Evolutionary conservation across 2,888 invertebrate genomes (phyloP).

Genomic region (Nephrotoma guestfalica): DNA sequence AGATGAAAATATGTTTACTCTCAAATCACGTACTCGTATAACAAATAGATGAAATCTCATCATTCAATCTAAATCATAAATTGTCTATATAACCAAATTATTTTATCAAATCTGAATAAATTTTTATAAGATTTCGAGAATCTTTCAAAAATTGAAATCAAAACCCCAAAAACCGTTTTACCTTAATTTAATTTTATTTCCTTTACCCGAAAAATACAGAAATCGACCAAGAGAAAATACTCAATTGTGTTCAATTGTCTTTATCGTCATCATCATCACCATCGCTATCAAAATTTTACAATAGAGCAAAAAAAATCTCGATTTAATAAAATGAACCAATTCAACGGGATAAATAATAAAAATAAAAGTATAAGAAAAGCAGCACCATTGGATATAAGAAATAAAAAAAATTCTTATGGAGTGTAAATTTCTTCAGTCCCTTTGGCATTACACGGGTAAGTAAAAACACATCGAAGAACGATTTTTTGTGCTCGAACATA

Average conservation of each 20-base stretch:
- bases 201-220: not conserved
- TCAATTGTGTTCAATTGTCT: not conserved
- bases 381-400: not conserved
- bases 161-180: not conserved
- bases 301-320: not conserved
- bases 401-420: not conserved
- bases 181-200: not conserved
- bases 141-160: not conserved
- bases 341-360: not conserved
- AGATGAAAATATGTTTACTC: not conserved
- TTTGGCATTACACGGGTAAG: not conserved
- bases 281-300: not conserved
- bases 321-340: not conserved
- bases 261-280: not conserved
- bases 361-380: not conserved
- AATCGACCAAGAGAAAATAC: not conserved
- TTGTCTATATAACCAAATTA: not conserved
- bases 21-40: not conserved
- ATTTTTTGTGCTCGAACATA: not conserved
- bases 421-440: conserved; percentile 3
- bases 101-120: not conserved
- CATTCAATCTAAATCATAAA: not conserved
- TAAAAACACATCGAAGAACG: not conserved
- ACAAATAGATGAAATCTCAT: not conserved
- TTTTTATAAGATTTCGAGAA: not conserved